Evolutionary conservation across 1,140 invertebrate genomes (phyloP).

Genomic region (Polypedilum vanderplanki): DNA sequence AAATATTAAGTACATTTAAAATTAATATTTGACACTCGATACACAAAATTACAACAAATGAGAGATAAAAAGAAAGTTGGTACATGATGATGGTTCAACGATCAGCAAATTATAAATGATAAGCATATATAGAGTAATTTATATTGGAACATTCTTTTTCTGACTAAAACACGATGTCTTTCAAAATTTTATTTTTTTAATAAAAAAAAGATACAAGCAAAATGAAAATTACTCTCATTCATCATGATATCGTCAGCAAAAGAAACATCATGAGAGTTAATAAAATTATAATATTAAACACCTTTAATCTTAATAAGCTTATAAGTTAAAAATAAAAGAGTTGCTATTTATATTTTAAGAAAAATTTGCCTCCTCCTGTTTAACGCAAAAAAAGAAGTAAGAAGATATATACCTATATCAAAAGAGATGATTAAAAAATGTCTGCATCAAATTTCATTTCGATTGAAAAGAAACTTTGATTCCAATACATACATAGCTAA

Average conservation of each 20-base stretch:
- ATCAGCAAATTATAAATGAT: too few species aligned
- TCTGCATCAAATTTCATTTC: slow-evolving; percentile 22
- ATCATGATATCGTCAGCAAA: too few species aligned
- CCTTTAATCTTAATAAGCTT: slow-evolving; percentile 16
- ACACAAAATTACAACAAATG: background rate
- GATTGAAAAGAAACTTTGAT: slow-evolving; percentile 19
- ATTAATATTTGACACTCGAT: background rate
- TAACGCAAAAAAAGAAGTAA: too few species aligned
- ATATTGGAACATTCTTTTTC: too few species aligned
- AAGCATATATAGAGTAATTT: too few species aligned
- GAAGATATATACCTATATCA: background rate
- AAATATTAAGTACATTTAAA: background rate
- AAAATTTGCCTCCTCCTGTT: background rate
- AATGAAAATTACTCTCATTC: too few species aligned
- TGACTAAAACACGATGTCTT: background rate
- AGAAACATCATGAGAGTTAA: too few species aligned
- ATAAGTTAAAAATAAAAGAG: slow-evolving; percentile 4
- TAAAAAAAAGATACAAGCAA: background rate
- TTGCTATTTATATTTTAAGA: slow-evolving; percentile 25
- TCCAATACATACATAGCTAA: background rate
- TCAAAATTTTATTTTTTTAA: slow-evolving; percentile 27
- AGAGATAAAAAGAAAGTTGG: too few species aligned
- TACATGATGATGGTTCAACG: too few species aligned
- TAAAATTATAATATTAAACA: background rate
- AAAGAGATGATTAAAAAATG: background rate